Conservation (phyloP, 2,888 invertebrate species). For the Lithodes maja region DNA sequence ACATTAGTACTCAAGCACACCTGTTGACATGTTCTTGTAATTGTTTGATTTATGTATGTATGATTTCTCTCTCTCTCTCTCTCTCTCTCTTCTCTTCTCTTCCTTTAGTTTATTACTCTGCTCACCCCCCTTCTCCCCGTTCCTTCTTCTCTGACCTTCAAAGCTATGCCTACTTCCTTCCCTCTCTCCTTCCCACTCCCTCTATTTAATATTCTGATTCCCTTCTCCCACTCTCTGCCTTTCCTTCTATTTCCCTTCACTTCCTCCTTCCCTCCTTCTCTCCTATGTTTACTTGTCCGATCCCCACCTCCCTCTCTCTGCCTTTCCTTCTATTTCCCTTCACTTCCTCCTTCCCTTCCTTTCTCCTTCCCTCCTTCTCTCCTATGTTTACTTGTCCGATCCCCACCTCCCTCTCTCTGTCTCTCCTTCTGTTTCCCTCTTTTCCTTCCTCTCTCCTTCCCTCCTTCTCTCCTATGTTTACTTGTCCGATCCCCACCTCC, state of each 20-base stretch:
- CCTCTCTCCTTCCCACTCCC: conserved; percentile 11
- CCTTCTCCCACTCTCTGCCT: conserved; percentile 7
- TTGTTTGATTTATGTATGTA: not conserved
- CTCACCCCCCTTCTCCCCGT: not conserved
- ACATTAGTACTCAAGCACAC: too few species aligned
- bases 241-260: conserved; percentile 6
- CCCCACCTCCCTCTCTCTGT: too few species aligned
- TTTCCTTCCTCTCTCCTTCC: too few species aligned
- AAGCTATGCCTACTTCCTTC: not conserved
- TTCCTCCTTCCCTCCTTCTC: not conserved
- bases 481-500: too few species aligned
- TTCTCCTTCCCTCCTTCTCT: not conserved
- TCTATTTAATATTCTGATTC: not conserved
- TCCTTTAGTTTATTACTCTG: not conserved
- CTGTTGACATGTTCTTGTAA: too few species aligned
- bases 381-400: too few species aligned
- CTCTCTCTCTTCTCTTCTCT: not conserved
- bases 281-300: not conserved
- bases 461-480: too few species aligned
- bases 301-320: not conserved
- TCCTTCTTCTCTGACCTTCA: not conserved
- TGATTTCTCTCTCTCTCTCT: not conserved
- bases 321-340: not conserved
- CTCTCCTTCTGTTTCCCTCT: too few species aligned
- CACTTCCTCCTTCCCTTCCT: not conserved